A percentile compares a stretch with the other conserved stretches of the same genome.
Conservation (phyloP, 2,113 vertebrate genomes). For the Neotragus pygmaeus region DNA sequence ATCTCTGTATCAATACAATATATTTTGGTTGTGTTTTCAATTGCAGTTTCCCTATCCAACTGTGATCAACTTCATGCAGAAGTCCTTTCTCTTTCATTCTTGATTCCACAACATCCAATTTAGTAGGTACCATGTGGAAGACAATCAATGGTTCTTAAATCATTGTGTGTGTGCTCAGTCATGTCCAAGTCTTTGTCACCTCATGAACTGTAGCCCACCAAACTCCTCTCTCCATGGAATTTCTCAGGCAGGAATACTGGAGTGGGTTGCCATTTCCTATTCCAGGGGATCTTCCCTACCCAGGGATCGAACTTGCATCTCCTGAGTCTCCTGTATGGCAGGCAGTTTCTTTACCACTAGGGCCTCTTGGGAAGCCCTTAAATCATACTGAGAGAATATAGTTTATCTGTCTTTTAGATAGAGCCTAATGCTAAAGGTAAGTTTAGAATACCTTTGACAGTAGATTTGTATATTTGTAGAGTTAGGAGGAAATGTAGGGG, state of each 20-base stretch:
- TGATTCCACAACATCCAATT: background rate
- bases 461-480: background rate
- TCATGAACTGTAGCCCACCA: background rate
- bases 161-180: background rate
- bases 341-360: background rate
- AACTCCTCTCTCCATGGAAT: background rate
- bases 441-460: background rate
- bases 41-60: background rate
- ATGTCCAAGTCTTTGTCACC: background rate
- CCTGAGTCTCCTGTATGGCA: background rate
- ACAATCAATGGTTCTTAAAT: background rate
- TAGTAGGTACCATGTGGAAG: background rate
- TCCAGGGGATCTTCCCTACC: background rate
- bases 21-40: background rate
- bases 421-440: background rate
- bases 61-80: background rate
- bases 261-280: background rate
- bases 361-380: background rate
- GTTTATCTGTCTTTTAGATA: background rate
- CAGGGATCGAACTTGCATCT: background rate
- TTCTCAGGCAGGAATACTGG: background rate
- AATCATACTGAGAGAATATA: background rate
- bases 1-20: background rate
- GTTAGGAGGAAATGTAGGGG: background rate
- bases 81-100: constrained; percentile 11